Evolutionary conservation across 2,797 vertebrate genomes (phyloP).

Genomic region (Vireo griseus): DNA sequence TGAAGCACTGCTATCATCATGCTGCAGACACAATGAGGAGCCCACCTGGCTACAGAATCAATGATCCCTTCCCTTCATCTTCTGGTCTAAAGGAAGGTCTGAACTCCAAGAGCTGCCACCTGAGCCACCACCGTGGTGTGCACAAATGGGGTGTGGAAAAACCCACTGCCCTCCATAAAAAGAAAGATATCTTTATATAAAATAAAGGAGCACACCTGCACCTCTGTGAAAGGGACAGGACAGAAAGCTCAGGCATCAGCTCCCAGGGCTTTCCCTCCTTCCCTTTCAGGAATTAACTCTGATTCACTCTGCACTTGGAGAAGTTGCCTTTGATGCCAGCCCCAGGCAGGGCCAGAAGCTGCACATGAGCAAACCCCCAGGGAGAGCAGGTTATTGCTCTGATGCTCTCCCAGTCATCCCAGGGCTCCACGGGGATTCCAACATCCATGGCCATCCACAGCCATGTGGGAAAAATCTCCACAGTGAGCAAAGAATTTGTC

Average conservation of each 20-base stretch:
- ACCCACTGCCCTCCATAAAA: background rate
- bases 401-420: fast-evolving
- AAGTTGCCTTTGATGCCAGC: background rate
- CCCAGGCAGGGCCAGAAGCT: slow-evolving; percentile 15
- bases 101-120: background rate
- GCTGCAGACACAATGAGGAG: fast-evolving
- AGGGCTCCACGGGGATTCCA: background rate
- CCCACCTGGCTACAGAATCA: background rate
- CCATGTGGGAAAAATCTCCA: background rate
- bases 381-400: background rate
- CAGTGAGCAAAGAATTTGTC: slow-evolving; percentile 41
- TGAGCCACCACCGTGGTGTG: background rate
- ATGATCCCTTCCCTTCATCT: background rate
- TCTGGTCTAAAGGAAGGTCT: background rate
- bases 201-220: background rate
- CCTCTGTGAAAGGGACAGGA: background rate
- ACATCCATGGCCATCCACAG: background rate
- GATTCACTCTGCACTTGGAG: background rate
- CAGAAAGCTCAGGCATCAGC: background rate
- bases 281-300: background rate
- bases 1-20: background rate
- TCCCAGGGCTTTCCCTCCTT: background rate
- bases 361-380: background rate
- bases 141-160: fast-evolving
- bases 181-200: background rate